Base-by-base conservation (phyloP, 2,797 vertebrate species). In the Pygocentrus nattereri region DNA sequence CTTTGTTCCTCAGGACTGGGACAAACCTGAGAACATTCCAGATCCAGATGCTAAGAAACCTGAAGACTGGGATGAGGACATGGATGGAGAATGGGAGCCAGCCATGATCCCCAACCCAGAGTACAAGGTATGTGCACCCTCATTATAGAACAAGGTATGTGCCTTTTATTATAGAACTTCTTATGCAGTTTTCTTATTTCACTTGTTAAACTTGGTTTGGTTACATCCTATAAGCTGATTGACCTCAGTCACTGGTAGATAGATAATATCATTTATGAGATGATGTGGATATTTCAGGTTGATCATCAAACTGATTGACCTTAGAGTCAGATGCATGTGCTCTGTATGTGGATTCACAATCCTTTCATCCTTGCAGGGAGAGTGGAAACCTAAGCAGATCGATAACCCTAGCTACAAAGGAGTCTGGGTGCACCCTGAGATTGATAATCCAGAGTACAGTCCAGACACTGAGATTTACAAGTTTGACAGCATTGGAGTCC, bases 1-100 rank as follows among this genome's bases (percentile, higher is more conserved):
- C 54, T 54, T 30, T 27, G 0, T 30, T 31, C 38, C 11, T 47
- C 84, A 98, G 97, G 96, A 96, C 50, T 98, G 97, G 96, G 97
- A 98, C 76, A 96, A 96, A 58, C 89, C 97, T 0, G 98, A 99
- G 85, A 96, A 97, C 88, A 95, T 98, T 89, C 97, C 97, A 0
- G 98, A 99, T 88, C 97, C 98, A 0, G 98, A 98, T 4, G 96
- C 98, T 21, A 97, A 96, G 89, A 99, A 98, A 77, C 98, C 97
- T 0, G 96, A 97, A 44, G 98, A 99, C 50, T 99, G 98, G 97
- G 97, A 98, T 30, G 97, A 96, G 86, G 97, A 98, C 87, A 99
- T 99, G 97, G 98, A 98, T 0, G 97, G 97, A 79, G 98, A 99
- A 82, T 99, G 98, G 98, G 98, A 98, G 85, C 97, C 97, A 13